Conservation (phyloP, 2,113 vertebrate species). For the Casuarius casuarius region DNA sequence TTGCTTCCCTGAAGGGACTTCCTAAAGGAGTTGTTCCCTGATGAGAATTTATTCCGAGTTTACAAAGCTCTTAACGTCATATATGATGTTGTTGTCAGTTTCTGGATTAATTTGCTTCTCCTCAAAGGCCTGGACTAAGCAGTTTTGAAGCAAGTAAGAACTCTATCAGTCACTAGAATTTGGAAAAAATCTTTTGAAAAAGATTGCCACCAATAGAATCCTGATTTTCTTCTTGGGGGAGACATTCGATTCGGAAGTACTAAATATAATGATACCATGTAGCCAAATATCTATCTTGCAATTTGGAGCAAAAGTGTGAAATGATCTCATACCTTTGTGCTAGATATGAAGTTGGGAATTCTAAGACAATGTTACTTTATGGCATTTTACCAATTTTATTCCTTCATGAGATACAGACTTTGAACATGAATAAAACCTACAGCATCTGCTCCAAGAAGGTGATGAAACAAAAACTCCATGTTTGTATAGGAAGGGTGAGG, state of each 20-base stretch:
- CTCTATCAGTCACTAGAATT: not conserved
- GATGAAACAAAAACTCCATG: not conserved
- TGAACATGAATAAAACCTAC: fast-evolving
- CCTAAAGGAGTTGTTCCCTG: not conserved
- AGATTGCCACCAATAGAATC: not conserved
- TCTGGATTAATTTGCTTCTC: not conserved
- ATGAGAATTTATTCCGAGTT: not conserved
- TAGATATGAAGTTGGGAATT: not conserved
- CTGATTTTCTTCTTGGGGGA: not conserved
- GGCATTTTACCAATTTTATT: not conserved
- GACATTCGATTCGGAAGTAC: not conserved
- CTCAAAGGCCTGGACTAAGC: not conserved
- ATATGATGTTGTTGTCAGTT: not conserved
- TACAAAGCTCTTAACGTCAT: not conserved
- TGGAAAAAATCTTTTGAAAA: not conserved
- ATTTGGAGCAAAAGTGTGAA: not conserved
- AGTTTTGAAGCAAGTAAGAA: not conserved
- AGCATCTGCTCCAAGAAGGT: not conserved
- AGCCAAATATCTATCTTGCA: not conserved
- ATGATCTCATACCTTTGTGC: not conserved
- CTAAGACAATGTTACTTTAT: not conserved
- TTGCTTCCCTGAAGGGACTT: not conserved
- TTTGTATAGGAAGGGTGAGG: not conserved
- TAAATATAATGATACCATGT: fast-evolving
- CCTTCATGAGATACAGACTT: not conserved